Evolutionary conservation across 2,113 vertebrate species (phyloP).

Genomic region (Bos taurus): ARS-UCD2.0 NC_037357.1:43301001-43301500

Average conservation of each 20-base stretch:
- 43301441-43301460: constrained; percentile 1
- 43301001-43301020: constrained; percentile 21
- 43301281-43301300: constrained; percentile 26
- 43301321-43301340: not conserved
- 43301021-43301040: not conserved
- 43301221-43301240: constrained; percentile 26
- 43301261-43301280: not conserved
- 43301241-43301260: constrained; percentile 40
- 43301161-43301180: constrained; percentile 29
- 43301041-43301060: constrained; percentile 25
- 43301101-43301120: constrained; percentile 40
- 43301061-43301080: constrained; percentile 8
- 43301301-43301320: not conserved
- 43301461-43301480: constrained; percentile 16
- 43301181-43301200: constrained; percentile 19
- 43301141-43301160: constrained; percentile 7
- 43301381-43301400: constrained; percentile 22
- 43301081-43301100: constrained; percentile 54
- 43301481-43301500: constrained; percentile 38
- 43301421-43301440: not conserved
- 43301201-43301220: constrained; percentile 4
- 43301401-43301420: not conserved
- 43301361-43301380: constrained; percentile 51
- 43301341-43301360: constrained; percentile 39
- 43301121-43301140: constrained; percentile 13